Evolutionary conservation across 2,888 invertebrate genomes (phyloP).

Genomic region (Laothoe populi): DNA sequence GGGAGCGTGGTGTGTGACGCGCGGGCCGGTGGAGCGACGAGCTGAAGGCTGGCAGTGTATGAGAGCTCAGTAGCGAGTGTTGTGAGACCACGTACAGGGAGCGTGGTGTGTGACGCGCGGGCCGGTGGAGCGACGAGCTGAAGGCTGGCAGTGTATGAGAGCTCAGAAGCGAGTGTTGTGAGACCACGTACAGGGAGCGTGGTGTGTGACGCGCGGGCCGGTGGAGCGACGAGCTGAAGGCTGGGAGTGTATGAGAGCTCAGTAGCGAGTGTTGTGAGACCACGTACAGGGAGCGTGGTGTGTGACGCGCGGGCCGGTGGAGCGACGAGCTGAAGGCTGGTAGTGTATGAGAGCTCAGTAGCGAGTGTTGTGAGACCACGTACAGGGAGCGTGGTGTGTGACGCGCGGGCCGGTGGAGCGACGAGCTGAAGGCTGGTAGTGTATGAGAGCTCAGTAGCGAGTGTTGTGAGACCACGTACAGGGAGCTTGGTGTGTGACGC

Average conservation of each 20-base stretch:
- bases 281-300: not conserved
- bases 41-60: conserved; percentile 3
- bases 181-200: not conserved
- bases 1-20: conserved; percentile 4
- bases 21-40: not conserved
- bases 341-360: not conserved
- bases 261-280: not conserved
- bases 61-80: not conserved
- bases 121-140: not conserved
- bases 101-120: conserved; percentile 17
- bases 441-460: not conserved
- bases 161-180: not conserved
- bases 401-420: conserved; percentile 6
- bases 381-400: conserved; percentile 2
- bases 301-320: conserved; percentile 3
- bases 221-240: conserved; percentile 1
- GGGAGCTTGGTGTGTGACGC: not conserved
- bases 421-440: conserved; percentile 6
- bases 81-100: conserved; percentile 3
- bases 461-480: conserved; percentile 3
- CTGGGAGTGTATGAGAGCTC: not conserved
- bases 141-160: not conserved
- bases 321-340: conserved; percentile 9
- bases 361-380: conserved; percentile 1
- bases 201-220: not conserved